A percentile compares a stretch with the other conserved stretches of the same genome.
These are phyloP conservation scores for Notodonta ziczac DNA, from an alignment of 2,888 invertebrate species.

Conservation along the genomic window DNA sequence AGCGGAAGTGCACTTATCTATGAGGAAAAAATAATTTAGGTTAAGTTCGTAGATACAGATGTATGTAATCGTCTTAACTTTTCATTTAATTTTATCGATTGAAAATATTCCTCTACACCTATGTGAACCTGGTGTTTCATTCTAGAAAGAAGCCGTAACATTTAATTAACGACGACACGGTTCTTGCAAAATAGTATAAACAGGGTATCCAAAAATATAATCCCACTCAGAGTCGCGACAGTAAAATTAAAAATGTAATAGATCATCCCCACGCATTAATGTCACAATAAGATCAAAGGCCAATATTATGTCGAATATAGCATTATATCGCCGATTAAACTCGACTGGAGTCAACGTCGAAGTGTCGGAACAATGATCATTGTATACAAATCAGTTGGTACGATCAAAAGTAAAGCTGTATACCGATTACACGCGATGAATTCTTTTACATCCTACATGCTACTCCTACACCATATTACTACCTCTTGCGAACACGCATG, in stretches of 20 bases:
- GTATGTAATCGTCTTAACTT: too few species aligned
- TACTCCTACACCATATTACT: too few species aligned
- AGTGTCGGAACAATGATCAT: slow-evolving; percentile 75
- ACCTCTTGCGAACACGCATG: too few species aligned
- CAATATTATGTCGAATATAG: slow-evolving; percentile 50
- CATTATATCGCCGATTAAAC: slow-evolving; percentile 56
- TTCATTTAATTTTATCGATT: too few species aligned
- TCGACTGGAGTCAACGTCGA: slow-evolving; percentile 20
- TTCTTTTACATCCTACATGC: too few species aligned
- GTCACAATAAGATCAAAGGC: slow-evolving; percentile 49
- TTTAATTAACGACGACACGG: slow-evolving; percentile 32
- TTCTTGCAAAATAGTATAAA: slow-evolving; percentile 27
- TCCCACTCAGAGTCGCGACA: slow-evolving; percentile 23
- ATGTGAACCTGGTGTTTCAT: too few species aligned
- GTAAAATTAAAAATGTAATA: slow-evolving; percentile 25
- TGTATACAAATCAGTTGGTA: slow-evolving; percentile 75
- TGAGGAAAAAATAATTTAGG: background rate
- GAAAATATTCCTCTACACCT: too few species aligned
- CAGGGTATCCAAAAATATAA: slow-evolving; percentile 37
- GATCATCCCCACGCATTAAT: slow-evolving; percentile 22
- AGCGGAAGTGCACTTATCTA: background rate
- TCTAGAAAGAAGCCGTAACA: slow-evolving; percentile 6
- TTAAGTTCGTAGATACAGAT: too few species aligned
- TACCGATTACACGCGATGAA: background rate
- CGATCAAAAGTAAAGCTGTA: background rate